Evolutionary conservation across 2,797 vertebrate genomes (phyloP), one percentile per base, ranked within the genome.

Genomic region (Chromis chromis): DNA sequence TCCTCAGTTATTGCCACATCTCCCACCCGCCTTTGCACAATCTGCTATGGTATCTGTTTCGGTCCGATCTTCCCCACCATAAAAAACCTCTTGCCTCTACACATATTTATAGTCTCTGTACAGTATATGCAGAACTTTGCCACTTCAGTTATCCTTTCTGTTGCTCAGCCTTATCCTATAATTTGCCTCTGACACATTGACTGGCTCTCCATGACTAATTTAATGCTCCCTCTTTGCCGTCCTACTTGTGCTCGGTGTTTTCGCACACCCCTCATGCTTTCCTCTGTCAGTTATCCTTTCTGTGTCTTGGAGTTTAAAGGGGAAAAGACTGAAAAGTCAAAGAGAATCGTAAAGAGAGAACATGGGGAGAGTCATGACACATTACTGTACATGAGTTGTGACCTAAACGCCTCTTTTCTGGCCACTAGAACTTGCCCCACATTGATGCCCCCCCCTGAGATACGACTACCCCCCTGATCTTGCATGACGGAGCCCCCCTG

Each of bases 1-100:
- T 78, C 48, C 52, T 57, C 65, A 40, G 75, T 86, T 76, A 68
- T 69, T 81, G 53, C 17, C 46, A 53, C 77, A 78, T 24, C 73
- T 71, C 85, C 73, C 24, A 22, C 33, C 22, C 42, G 16, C 27
- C 21, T 56, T 82, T 78, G 25, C 53, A 9, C 65, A 77, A 81
- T 53, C 28, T 55, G 10, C 14, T 31, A 8, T 12, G 7, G 2
- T 40, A 9, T 22, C 13, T 14, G 4, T 58, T 66, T 74, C 46
- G 53, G 16, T 65, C 10, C 56, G 40, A n/a, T 40, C 2, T 1
- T 73, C 40, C 54, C 62, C 31, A 19, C 61, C 71, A 39, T 36
- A 21, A 16, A 52, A 44, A 27, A 8, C 10, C 59, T 56, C 40
- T 65, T 16, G 24, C 11, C 59, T 53, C n/a, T 4, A 70, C 28